A percentile compares a stretch with the other conserved stretches of the same genome.
Evolutionary conservation across 2,113 vertebrate species (phyloP).

Genomic region (Tetrax tetrax): DNA sequence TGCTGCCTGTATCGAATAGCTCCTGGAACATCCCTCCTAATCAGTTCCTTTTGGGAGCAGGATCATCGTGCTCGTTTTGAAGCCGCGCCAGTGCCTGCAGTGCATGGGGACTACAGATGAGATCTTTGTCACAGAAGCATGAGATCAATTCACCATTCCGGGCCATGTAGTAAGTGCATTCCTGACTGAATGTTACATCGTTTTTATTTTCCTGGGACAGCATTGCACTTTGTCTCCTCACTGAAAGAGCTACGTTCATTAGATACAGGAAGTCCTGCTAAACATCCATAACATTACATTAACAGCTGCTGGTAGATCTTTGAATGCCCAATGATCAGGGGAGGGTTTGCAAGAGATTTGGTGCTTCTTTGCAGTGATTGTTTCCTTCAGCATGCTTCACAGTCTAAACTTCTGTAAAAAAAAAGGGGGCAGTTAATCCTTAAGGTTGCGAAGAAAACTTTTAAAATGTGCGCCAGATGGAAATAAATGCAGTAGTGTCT

Average conservation of each 20-base stretch:
- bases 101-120: constrained; percentile 43
- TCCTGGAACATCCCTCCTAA: constrained; percentile 34
- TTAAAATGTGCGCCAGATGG: constrained; percentile 22
- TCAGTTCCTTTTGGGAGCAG: constrained; percentile 37
- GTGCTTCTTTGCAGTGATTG: constrained; percentile 47
- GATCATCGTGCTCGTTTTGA: neutral
- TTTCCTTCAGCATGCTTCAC: neutral
- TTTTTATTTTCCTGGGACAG: constrained; percentile 57
- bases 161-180: constrained; percentile 48
- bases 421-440: neutral
- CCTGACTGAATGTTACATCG: constrained; percentile 46
- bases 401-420: neutral
- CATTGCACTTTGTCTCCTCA: constrained; percentile 39
- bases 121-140: constrained; percentile 57
- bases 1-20: constrained; percentile 6
- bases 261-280: constrained; percentile 64
- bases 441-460: neutral
- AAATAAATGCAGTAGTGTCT: constrained; percentile 45
- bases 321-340: constrained; percentile 18
- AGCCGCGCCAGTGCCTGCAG: neutral
- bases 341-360: constrained; percentile 9
- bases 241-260: constrained; percentile 55
- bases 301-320: constrained; percentile 56
- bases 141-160: constrained; percentile 41
- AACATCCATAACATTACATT: constrained; percentile 30